Evolutionary conservation across 64 coral and sea anemone genomes (phyloP).

Genomic region (Montipora efflorescens): DNA sequence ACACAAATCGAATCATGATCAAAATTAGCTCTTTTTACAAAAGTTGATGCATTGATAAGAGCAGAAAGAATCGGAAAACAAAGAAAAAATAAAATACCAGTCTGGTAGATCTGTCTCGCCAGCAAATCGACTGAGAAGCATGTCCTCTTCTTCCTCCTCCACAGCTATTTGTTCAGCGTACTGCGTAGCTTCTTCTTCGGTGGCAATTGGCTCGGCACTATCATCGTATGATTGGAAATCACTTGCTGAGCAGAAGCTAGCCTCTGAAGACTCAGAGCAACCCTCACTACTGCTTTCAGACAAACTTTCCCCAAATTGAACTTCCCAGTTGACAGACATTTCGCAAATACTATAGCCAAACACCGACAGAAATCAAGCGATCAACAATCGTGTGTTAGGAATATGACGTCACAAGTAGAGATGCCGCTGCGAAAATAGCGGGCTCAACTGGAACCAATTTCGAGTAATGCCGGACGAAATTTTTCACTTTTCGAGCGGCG

Average conservation of each 20-base stretch:
- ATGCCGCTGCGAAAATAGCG: background rate
- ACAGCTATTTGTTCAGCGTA: background rate
- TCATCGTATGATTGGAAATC: background rate
- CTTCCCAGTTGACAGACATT: background rate
- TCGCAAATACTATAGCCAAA: too few relatives aligned
- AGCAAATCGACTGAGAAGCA: constrained; percentile 5
- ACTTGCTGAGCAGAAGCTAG: background rate
- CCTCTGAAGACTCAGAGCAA: background rate
- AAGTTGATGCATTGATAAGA: background rate
- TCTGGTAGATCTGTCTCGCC: background rate
- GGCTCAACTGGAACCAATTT: background rate
- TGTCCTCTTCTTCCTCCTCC: constrained; percentile 10
- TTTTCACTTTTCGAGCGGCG: too few relatives aligned
- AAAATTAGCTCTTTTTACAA: background rate
- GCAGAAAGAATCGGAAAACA: background rate
- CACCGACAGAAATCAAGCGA: background rate
- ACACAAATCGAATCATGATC: too few relatives aligned
- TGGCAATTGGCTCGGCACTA: constrained; percentile 14
- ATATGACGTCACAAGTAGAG: background rate
- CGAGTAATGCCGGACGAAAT: background rate
- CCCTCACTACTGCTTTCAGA: background rate
- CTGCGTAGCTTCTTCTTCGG: constrained; percentile 7
- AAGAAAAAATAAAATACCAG: background rate
- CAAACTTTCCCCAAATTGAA: background rate
- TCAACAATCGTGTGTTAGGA: background rate